Percentiles rank a stretch among this genome's conserved stretches.
Conservation (phyloP, 2,797 vertebrate genomes). For the Petrocephalus schoutedeni region DNA sequence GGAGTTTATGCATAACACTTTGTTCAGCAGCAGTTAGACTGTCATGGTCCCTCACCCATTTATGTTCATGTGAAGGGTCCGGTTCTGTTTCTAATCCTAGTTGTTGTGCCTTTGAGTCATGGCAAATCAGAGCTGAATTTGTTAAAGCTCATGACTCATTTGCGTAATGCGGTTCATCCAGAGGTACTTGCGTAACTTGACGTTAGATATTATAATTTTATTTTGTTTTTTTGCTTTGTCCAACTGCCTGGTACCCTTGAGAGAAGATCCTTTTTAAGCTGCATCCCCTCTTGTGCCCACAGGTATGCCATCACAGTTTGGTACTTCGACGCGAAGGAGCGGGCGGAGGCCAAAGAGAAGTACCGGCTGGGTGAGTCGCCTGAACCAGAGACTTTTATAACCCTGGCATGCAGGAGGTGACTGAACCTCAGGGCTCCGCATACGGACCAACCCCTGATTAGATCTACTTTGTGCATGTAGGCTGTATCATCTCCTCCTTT, state of each 20-base stretch:
- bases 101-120: too few species aligned
- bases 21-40: too few species aligned
- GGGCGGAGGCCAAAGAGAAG: slow-evolving; percentile 81
- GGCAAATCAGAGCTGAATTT: too few species aligned
- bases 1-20: too few species aligned
- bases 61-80: too few species aligned
- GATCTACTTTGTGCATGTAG: background rate
- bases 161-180: background rate
- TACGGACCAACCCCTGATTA: background rate
- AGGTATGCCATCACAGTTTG: slow-evolving; percentile 86
- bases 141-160: background rate
- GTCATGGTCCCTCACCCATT: too few species aligned
- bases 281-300: slow-evolving; percentile 2
- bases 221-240: background rate
- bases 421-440: background rate
- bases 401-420: background rate
- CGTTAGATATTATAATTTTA: background rate
- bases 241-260: background rate
- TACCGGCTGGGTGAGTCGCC: slow-evolving; percentile 70
- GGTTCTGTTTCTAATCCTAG: too few species aligned
- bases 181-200: background rate
- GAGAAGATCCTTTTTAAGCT: background rate
- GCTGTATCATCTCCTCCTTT: background rate
- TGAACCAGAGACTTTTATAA: background rate
- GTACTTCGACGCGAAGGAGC: slow-evolving; percentile 90